phyloP scores from a whole-genome alignment of 2,113 vertebrate genomes.

The Perca schrenkii region DNA sequence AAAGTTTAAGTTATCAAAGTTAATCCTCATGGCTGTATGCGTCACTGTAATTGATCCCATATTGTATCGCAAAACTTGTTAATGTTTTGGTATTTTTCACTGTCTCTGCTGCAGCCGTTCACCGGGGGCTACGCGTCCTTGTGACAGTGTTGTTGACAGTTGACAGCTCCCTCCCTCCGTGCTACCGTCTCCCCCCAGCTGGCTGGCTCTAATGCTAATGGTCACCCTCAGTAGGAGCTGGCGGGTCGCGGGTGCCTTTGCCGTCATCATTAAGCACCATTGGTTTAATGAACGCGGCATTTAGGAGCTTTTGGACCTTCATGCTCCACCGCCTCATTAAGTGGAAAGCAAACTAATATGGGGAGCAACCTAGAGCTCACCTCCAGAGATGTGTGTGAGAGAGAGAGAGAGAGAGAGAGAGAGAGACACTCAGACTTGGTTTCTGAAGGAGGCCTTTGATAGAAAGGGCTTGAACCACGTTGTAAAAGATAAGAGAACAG shows the following conservation, averaged over 20 bases:
- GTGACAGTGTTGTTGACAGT: conserved; percentile 75
- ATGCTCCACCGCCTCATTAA: conserved; percentile 85
- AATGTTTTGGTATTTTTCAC: neutral
- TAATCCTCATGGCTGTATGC: neutral
- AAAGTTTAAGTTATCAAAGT: neutral
- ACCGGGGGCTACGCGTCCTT: conserved; percentile 72
- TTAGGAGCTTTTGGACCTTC: conserved; percentile 87
- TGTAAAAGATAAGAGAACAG: conserved; percentile 21
- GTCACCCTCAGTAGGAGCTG: conserved; percentile 76
- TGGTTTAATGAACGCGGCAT: conserved; percentile 85
- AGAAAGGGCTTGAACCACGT: conserved; percentile 28
- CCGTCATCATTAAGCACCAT: conserved; percentile 85
- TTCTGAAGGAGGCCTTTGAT: conserved; percentile 43
- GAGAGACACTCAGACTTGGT: conserved; percentile 7
- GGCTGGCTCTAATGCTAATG: conserved; percentile 77
- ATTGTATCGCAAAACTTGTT: neutral
- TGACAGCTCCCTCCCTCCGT: conserved; percentile 54
- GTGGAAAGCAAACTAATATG: conserved; percentile 85
- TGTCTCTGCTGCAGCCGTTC: conserved; percentile 54
- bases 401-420: conserved; percentile 4
- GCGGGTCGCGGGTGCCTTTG: conserved; percentile 80
- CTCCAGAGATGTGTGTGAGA: conserved; percentile 75
- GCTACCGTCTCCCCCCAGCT: conserved; percentile 71
- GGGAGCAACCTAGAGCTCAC: conserved; percentile 85
- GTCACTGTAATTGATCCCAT: neutral